Evolutionary conservation across 2,113 vertebrate genomes (phyloP).

Genomic region (Terrapene triunguis): DNA sequence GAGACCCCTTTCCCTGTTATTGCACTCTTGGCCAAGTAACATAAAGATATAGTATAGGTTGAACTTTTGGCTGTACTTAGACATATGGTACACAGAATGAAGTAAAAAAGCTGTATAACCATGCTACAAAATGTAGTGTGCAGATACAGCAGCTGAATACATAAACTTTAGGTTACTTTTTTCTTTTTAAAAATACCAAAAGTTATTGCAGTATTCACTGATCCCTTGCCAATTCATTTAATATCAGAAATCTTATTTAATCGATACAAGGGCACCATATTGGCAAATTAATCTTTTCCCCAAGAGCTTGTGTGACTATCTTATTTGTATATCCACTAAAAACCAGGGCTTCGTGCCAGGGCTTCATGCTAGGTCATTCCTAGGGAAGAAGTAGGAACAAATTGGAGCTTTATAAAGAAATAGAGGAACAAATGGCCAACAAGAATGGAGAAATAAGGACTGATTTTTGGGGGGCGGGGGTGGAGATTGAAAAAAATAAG

Average conservation of each 20-base stretch:
- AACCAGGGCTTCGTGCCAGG: not conserved
- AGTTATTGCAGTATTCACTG: not conserved
- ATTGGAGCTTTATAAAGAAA: not conserved
- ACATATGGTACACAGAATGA: not conserved
- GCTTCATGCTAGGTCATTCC: not conserved
- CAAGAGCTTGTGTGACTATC: not conserved
- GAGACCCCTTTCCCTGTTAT: not conserved
- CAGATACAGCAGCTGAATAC: not conserved
- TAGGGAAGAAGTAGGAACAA: not conserved
- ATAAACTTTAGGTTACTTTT: not conserved
- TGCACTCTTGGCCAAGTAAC: not conserved
- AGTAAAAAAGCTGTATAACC: not conserved
- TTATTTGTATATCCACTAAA: not conserved
- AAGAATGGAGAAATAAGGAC: not conserved
- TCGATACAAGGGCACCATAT: not conserved
- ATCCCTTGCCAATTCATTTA: not conserved
- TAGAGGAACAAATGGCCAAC: rapidly evolving
- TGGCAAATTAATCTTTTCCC: not conserved
- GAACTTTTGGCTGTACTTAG: not conserved
- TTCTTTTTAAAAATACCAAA: not conserved
- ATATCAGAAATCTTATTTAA: not conserved
- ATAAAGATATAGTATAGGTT: not conserved
- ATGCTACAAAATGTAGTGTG: not conserved
- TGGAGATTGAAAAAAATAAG: not conserved
- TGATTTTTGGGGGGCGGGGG: too few species aligned